Percentiles rank a stretch among this genome's conserved stretches.
Evolutionary conservation across 2,113 vertebrate species (phyloP).

Genomic region (Eulemur macaco): DNA sequence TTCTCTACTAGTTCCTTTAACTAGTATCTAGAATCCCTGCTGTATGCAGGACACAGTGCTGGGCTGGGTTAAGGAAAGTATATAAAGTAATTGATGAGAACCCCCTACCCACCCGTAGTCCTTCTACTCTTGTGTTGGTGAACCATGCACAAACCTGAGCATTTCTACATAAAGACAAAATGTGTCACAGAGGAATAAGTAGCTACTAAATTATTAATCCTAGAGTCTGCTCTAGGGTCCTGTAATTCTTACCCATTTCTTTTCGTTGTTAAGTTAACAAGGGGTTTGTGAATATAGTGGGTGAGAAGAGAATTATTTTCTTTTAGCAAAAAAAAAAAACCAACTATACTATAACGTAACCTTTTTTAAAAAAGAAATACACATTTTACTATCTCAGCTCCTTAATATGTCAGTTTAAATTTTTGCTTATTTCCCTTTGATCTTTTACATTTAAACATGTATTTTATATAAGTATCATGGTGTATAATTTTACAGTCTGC

Average conservation of each 20-base stretch:
- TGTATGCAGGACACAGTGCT: background rate
- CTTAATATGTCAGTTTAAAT: background rate
- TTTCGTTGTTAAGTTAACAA: background rate
- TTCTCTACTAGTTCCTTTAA: background rate
- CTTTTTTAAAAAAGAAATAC: background rate
- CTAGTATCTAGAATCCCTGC: background rate
- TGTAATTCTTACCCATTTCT: background rate
- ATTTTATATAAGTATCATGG: background rate
- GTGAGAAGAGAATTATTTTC: background rate
- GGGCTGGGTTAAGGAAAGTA: rapidly evolving
- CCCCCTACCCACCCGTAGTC: rapidly evolving
- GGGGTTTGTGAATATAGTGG: background rate
- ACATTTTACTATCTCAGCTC: background rate
- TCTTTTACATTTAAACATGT: background rate
- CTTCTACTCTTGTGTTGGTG: no score
- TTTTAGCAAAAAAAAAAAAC: slow-evolving; percentile 7
- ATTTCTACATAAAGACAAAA: background rate
- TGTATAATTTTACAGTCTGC: background rate
- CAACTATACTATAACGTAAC: background rate
- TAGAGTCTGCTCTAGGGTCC: background rate
- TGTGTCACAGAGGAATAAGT: background rate
- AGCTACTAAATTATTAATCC: no score
- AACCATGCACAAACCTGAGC: background rate
- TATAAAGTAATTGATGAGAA: background rate
- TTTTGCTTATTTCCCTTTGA: background rate